A percentile compares a stretch with the other conserved stretches of the same genome.
phyloP scores from a whole-genome alignment of 2,113 vertebrate genomes.

The Uropsilus gracilis region DNA sequence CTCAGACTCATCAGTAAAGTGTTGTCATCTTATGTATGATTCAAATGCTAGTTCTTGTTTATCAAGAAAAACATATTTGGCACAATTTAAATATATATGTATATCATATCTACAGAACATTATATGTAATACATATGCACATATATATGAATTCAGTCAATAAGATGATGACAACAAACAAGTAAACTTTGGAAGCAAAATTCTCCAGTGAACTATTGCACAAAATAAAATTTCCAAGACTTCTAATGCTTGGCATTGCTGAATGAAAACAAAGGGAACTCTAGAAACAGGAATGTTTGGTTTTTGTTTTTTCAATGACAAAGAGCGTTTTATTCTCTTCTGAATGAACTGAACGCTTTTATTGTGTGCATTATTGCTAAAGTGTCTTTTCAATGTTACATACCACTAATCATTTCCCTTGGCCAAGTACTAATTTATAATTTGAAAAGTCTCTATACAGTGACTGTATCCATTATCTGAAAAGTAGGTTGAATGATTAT shows the following conservation, averaged over 20 bases:
- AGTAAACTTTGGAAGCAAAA: not conserved
- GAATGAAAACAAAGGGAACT: not conserved
- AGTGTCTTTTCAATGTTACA: slow-evolving; percentile 5
- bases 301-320: not conserved
- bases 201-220: not conserved
- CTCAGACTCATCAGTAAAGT: not conserved
- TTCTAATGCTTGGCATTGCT: not conserved
- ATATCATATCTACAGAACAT: too few species aligned
- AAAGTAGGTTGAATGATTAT: slow-evolving; percentile 20
- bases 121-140: not conserved
- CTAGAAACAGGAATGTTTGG: not conserved
- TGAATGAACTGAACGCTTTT: not conserved
- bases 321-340: not conserved
- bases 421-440: slow-evolving; percentile 21
- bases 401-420: not conserved
- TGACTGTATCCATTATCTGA: not conserved
- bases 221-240: slow-evolving; percentile 26
- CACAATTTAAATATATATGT: not conserved
- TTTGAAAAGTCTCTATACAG: not conserved
- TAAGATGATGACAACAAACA: not conserved
- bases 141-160: not conserved
- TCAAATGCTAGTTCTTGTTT: not conserved
- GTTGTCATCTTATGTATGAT: not conserved
- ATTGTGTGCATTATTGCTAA: not conserved
- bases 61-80: not conserved